A percentile compares a stretch with the other conserved stretches of the same genome.
These are phyloP conservation scores for Periphyllus acericola DNA, from an alignment of 2,888 invertebrate genomes.

Conservation along the genomic window DNA sequence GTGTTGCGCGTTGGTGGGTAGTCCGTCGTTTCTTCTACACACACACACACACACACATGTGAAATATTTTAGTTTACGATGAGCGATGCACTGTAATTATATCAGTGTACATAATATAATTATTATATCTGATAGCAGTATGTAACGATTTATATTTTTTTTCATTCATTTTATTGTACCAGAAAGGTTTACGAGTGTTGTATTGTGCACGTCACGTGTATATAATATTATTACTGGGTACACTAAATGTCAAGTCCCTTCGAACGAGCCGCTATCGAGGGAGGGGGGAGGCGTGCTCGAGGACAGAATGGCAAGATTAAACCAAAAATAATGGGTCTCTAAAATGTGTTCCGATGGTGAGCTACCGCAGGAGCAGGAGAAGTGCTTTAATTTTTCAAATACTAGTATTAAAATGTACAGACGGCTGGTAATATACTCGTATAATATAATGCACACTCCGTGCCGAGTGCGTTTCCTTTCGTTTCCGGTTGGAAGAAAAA, in stretches of 20 bases:
- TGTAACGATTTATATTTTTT: neutral
- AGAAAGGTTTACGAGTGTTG: conserved; percentile 8
- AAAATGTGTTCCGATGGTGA: neutral
- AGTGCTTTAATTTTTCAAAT: neutral
- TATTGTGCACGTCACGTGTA: neutral
- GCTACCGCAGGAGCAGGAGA: too few relatives aligned
- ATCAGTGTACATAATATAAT: too few relatives aligned
- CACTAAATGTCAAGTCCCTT: neutral
- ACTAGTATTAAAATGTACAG: conserved; percentile 1
- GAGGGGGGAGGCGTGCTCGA: neutral
- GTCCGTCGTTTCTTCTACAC: neutral
- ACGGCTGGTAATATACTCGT: neutral
- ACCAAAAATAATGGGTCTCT: neutral
- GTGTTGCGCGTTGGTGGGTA: neutral
- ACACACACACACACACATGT: neutral
- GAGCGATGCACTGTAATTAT: neutral
- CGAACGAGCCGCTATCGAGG: neutral
- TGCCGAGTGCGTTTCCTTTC: conserved; percentile 29
- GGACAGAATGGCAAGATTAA: neutral
- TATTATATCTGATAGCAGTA: too few relatives aligned
- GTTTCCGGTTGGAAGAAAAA: conserved; percentile 21
- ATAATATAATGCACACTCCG: neutral
- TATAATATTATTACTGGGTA: neutral
- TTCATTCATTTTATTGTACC: neutral
- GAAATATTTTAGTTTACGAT: neutral